Evolutionary conservation across 2,797 vertebrate genomes (phyloP).

Genomic region (Naso thynnoides): DNA sequence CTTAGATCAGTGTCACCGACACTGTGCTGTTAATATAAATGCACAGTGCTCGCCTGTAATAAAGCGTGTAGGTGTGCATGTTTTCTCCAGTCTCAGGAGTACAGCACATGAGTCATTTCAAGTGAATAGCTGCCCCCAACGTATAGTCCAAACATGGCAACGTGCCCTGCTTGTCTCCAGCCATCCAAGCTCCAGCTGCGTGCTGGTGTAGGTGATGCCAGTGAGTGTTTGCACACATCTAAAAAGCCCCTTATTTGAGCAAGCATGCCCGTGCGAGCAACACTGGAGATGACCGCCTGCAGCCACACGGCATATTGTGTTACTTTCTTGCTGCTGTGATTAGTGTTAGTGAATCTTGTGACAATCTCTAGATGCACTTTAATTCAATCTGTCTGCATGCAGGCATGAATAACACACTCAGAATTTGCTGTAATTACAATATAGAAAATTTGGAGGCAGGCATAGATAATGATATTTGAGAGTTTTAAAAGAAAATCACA

Average conservation of each 20-base stretch:
- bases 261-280: slow-evolving; percentile 31
- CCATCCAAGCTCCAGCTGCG: slow-evolving; percentile 46
- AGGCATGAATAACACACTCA: background rate
- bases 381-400: background rate
- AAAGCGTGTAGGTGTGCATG: background rate
- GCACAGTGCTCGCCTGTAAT: slow-evolving; percentile 3
- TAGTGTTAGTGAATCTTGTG: background rate
- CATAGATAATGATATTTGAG: background rate
- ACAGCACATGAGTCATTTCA: slow-evolving; percentile 27
- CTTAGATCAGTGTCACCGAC: background rate
- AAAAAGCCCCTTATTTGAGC: slow-evolving; percentile 32
- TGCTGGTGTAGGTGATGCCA: slow-evolving; percentile 37
- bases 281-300: slow-evolving; percentile 17
- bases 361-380: background rate
- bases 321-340: slow-evolving; percentile 9
- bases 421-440: background rate
- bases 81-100: slow-evolving; percentile 7
- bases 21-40: background rate
- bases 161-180: slow-evolving; percentile 39
- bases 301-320: slow-evolving; percentile 4
- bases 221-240: slow-evolving; percentile 34
- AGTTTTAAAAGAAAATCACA: background rate
- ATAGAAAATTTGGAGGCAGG: background rate
- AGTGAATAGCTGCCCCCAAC: slow-evolving; percentile 14
- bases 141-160: slow-evolving; percentile 51